Base-by-base conservation (phyloP, 2,113 vertebrate species). In the Eptatretus burgeri region DNA sequence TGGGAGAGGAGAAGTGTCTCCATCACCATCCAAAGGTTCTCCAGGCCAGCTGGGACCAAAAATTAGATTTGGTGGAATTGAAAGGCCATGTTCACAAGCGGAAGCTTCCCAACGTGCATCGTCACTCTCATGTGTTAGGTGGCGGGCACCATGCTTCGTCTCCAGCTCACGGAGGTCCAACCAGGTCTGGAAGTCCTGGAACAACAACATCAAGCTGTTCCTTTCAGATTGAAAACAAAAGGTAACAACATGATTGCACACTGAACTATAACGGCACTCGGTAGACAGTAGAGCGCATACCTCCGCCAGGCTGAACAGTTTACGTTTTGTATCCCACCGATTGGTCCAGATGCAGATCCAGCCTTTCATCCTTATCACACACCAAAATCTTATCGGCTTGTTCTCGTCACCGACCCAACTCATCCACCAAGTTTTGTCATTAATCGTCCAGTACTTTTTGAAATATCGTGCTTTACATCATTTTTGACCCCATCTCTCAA, bases 81-180 rank as follows among this genome's bases (percentile, higher is more conserved):
- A 74, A 65, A 83, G 70, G 1, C 74, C 71, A 60, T 78, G 78
- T 53, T 82, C 76, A 0, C 68, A 68, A 13, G 82, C 76, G 10
- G 78, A 86, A 68, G 72, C 73, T 66, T 83, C 79, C 84, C 84
- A 89, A 68, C 83, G 84, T 14, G 70, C 72, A n/a, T 87, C 84
- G 16, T 87, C 84, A 1, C 84, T 89, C 73, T 87, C 84, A 1
- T 89, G 84, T 5, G 84, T 87, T 70, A 89, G 83, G 71, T 89
- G 85, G 51, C 84, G 78, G 66, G 76, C 80, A 1, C 78, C 75
- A 7, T 85, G 81, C 72, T 84, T 85, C 18, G 72, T 73, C 69
- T 89, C 85, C 71, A 89, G 76, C 70, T 83, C 81, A 10, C 85
- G 76, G 50, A 89, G 76, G 64, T 89, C 84, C 66, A 87, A 71